Evolutionary conservation across 1,140 invertebrate genomes (phyloP), one percentile per base, ranked within the genome.

Genomic region (Octopus sinensis): DNA sequence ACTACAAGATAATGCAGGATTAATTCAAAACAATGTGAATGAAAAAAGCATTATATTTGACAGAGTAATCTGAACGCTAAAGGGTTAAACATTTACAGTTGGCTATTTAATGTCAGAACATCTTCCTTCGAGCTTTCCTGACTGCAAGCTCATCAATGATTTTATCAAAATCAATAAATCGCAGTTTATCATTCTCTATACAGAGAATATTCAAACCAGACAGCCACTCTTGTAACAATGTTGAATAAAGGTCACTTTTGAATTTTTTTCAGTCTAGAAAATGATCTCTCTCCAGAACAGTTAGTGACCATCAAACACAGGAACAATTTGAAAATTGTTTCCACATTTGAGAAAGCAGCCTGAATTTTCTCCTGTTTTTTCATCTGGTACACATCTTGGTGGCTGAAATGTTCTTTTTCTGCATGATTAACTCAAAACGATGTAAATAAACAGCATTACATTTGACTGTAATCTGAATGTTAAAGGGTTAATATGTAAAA

Each of bases 231-330:
- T 68, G 62, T 68, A 13, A n/a, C 62, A 68, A 2, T 68, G 62
- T 13, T 68, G 62, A 68, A 12, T 1, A n/a, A 12, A 68, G 62
- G 12, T 68, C 62, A 68, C n/a, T 68, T 68, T 68, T 68, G n/a
- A 68, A 68, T 68, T n/a, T n/a, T 68, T n/a, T 68, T 68, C 62
- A 68, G n/a, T 3, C 62, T 68, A 12, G 62, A 68, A 68, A 68
- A 68, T 68, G 62, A 68, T 68, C 62, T 68, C 62, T 68, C 62
- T n/a, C 62, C 62, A 12, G n/a, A 68, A n/a, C 12, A 68, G 62
- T 68, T n/a, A 13, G 1, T 68, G 12, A 68, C n/a, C 62, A 68
- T 68, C n/a, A 68, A n/a, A 68, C 62, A 13, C 62, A 68, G n/a
- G n/a, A 68, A 68, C n/a, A 68, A n/a, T n/a, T 1, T 13, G n/a